Evolutionary conservation across 1,140 invertebrate species (phyloP).

Genomic region (Lepidurus packardi): DNA sequence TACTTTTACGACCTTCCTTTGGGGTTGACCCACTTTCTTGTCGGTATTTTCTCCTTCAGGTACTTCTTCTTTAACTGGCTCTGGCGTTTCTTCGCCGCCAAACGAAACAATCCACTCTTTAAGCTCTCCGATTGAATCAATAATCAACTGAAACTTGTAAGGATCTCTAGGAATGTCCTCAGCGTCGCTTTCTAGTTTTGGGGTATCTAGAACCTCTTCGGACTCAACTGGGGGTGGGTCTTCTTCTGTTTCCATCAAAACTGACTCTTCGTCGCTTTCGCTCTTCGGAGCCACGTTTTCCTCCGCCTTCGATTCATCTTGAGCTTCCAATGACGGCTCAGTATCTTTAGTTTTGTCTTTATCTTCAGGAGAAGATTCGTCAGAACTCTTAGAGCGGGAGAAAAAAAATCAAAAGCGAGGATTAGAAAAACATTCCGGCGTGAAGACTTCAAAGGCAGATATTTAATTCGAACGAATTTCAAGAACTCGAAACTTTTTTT

Average conservation of each 20-base stretch:
- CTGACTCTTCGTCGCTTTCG: not conserved
- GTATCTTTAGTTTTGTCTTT: not conserved
- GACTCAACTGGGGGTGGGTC: not conserved
- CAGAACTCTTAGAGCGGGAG: no score
- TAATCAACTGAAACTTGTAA: constrained; percentile 31
- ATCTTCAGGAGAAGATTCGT: not conserved
- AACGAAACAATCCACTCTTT: constrained; percentile 30
- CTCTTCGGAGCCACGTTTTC: not conserved
- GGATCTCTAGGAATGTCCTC: constrained; percentile 22
- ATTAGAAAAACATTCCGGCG: no score
- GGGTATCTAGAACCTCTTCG: not conserved
- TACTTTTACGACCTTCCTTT: not conserved
- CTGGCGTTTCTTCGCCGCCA: constrained; percentile 19
- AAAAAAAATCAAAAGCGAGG: no score
- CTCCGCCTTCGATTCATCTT: not conserved
- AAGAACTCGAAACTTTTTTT: not conserved
- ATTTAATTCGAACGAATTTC: not conserved
- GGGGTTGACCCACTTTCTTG: not conserved
- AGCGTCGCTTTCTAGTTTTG: not conserved
- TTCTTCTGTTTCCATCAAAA: not conserved
- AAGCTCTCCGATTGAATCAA: constrained; percentile 26
- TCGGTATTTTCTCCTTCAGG: not conserved
- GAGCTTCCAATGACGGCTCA: not conserved
- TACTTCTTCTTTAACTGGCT: constrained; percentile 10
- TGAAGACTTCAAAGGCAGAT: not conserved